These are phyloP conservation scores for Drosophila pachea DNA, from an alignment of 1,140 invertebrate species.

Conservation along the genomic window DNA sequence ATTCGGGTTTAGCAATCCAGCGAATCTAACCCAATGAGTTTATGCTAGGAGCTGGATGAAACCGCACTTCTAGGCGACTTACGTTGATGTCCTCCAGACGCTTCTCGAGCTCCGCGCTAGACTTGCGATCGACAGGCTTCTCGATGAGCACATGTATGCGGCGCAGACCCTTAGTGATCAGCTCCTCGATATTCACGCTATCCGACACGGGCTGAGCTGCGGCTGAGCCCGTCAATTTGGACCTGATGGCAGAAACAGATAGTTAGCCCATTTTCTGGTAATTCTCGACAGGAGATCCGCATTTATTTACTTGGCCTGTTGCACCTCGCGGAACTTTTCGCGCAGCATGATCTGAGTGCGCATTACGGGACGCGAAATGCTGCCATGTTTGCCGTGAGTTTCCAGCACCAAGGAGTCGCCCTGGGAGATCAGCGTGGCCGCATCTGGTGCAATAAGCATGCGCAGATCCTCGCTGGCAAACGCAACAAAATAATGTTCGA, in stretches of 20 bases:
- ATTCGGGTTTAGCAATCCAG: too few species aligned
- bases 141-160: conserved; percentile 77
- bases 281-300: background rate
- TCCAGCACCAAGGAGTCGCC: conserved; percentile 87
- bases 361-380: conserved; percentile 72
- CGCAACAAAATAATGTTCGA: background rate
- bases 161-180: conserved; percentile 72
- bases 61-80: conserved; percentile 19
- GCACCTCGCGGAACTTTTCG: conserved; percentile 76
- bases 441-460: conserved; percentile 85
- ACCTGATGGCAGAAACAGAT: conserved; percentile 34
- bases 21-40: too few species aligned
- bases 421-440: conserved; percentile 87
- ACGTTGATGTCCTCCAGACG: conserved; percentile 76
- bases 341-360: conserved; percentile 71
- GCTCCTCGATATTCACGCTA: conserved; percentile 71
- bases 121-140: conserved; percentile 68
- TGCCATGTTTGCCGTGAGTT: conserved; percentile 80
- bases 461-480: conserved; percentile 75
- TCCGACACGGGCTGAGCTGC: conserved; percentile 50
- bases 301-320: conserved; percentile 67
- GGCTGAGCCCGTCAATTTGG: conserved; percentile 46
- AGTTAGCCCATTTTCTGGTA: background rate
- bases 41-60: too few species aligned
- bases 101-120: conserved; percentile 68